Evolutionary conservation across 1,140 invertebrate species (phyloP).

Genomic region (Saccostrea echinata): DNA sequence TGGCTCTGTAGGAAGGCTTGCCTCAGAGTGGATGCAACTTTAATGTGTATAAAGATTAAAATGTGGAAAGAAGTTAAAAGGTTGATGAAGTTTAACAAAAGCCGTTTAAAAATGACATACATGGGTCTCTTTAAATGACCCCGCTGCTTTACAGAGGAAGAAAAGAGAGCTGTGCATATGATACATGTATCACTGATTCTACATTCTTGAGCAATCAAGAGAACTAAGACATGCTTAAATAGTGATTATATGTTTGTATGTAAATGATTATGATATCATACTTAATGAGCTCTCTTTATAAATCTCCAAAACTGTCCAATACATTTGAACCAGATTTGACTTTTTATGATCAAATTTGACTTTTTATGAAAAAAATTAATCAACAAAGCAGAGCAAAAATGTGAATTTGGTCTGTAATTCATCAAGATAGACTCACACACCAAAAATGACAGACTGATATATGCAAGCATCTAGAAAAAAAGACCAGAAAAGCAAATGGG

Average conservation of each 20-base stretch:
- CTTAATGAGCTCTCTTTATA: background rate
- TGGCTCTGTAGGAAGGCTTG: background rate
- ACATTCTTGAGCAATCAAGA: background rate
- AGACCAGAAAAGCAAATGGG: too few relatives aligned
- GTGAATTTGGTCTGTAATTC: too few relatives aligned
- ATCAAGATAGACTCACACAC: too few relatives aligned
- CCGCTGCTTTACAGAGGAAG: background rate
- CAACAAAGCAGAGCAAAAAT: too few relatives aligned
- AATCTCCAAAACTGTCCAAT: too few relatives aligned
- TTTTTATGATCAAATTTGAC: too few relatives aligned
- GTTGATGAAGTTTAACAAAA: background rate
- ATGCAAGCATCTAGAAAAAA: too few relatives aligned
- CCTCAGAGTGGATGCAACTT: background rate
- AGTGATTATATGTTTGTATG: background rate
- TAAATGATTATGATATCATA: background rate
- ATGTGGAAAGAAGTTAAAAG: conserved; percentile 2
- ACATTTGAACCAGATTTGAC: too few relatives aligned
- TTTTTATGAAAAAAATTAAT: too few relatives aligned
- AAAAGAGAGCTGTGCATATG: background rate
- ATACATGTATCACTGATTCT: background rate
- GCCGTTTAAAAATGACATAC: background rate
- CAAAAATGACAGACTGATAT: too few relatives aligned
- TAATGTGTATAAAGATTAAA: background rate
- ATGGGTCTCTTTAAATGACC: background rate
- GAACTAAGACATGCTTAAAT: too few relatives aligned